These are phyloP conservation scores for Megathymus violae DNA, from an alignment of 1,140 invertebrate species.

Conservation along the genomic window DNA sequence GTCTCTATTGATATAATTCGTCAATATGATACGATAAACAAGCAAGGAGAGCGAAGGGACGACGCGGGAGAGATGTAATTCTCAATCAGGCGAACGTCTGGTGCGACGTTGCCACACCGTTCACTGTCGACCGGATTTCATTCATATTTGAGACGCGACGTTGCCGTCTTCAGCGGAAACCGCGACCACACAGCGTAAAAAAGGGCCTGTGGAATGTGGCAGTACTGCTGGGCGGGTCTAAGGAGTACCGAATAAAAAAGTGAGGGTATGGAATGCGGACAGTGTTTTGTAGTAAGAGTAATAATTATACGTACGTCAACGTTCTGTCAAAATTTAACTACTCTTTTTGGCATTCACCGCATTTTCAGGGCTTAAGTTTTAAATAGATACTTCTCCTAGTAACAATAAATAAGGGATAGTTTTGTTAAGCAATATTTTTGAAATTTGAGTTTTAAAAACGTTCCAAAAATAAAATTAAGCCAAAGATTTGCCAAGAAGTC, in stretches of 20 bases:
- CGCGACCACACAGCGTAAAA: constrained; percentile 81
- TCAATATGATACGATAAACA: constrained; percentile 55
- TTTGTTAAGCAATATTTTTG: too few relatives aligned
- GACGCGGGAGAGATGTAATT: constrained; percentile 76
- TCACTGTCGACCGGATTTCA: constrained; percentile 78
- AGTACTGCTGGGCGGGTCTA: constrained; percentile 77
- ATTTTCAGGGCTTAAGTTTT: not conserved
- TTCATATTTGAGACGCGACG: constrained; percentile 82
- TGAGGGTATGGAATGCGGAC: constrained; percentile 74
- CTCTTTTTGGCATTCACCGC: not conserved
- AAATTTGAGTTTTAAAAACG: not conserved
- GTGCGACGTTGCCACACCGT: constrained; percentile 76
- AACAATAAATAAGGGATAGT: too few relatives aligned
- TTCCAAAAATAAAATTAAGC: constrained; percentile 1
- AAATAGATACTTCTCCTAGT: too few relatives aligned
- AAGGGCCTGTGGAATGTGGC: constrained; percentile 79
- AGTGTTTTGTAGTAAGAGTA: constrained; percentile 50
- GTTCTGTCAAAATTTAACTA: constrained; percentile 38
- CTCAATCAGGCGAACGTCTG: constrained; percentile 79
- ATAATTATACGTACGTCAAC: constrained; percentile 25
- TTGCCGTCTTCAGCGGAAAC: constrained; percentile 82
- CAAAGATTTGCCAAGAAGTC: not conserved
- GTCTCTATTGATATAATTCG: constrained; percentile 41
- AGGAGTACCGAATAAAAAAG: constrained; percentile 74
- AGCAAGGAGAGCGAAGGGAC: constrained; percentile 59